phyloP scores from a whole-genome alignment of 1,140 invertebrate genomes.

The Drosophila sp. region DNA sequence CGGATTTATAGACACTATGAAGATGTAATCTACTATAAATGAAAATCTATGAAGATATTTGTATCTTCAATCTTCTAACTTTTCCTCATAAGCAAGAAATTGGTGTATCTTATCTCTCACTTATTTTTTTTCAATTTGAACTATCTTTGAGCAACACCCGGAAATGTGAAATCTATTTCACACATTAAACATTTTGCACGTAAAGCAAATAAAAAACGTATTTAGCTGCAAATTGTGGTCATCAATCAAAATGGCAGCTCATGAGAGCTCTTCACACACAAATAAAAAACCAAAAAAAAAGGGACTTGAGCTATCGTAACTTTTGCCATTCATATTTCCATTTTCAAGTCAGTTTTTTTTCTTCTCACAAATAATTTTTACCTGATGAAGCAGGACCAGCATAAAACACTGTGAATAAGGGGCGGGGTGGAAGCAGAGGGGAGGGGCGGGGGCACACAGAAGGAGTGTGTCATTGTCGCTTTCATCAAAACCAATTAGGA shows the following conservation, averaged over 20 bases:
- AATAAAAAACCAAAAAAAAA: constrained; percentile 23
- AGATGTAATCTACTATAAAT: too few relatives aligned
- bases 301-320: constrained; percentile 64
- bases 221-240: constrained; percentile 78
- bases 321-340: constrained; percentile 64
- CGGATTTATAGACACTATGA: too few relatives aligned
- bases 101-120: background rate
- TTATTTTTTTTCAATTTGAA: constrained; percentile 33
- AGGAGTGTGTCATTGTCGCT: constrained; percentile 65
- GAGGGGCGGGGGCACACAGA: background rate
- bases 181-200: constrained; percentile 34
- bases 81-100: too few relatives aligned
- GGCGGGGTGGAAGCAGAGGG: background rate
- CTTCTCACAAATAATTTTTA: constrained; percentile 59
- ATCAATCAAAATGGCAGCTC: constrained; percentile 71
- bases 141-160: constrained; percentile 37
- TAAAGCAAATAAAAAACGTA: constrained; percentile 77
- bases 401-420: constrained; percentile 20
- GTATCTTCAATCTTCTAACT: too few relatives aligned
- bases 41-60: too few relatives aligned
- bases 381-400: constrained; percentile 73
- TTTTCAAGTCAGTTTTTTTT: constrained; percentile 14
- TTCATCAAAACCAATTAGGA: constrained; percentile 82
- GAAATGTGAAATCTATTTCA: constrained; percentile 51
- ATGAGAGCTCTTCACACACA: constrained; percentile 34